Evolutionary conservation across 2,888 invertebrate genomes (phyloP).

Genomic region (Drosophila borealis): DNA sequence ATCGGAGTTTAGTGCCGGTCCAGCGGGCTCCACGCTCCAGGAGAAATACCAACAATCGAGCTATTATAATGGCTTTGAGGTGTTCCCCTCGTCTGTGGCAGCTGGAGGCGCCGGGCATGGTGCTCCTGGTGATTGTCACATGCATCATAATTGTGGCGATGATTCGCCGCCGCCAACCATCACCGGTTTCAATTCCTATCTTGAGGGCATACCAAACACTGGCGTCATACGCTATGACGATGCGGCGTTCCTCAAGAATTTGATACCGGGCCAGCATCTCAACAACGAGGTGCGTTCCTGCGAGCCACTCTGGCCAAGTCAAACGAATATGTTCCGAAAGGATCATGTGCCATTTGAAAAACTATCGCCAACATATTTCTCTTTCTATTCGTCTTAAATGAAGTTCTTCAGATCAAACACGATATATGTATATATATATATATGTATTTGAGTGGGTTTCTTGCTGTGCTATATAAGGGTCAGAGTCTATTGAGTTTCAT

Average conservation of each 20-base stretch:
- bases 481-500: not conserved
- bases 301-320: slow-evolving; percentile 2
- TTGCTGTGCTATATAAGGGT: not conserved
- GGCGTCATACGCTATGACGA: slow-evolving; percentile 84
- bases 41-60: slow-evolving; percentile 83
- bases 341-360: slow-evolving; percentile 6
- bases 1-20: slow-evolving; percentile 40
- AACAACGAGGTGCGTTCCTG: slow-evolving; percentile 83
- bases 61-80: slow-evolving; percentile 84
- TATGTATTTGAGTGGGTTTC: not conserved
- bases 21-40: slow-evolving; percentile 66
- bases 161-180: slow-evolving; percentile 84
- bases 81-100: slow-evolving; percentile 69
- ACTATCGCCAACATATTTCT: slow-evolving; percentile 9
- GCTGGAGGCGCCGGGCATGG: slow-evolving; percentile 36
- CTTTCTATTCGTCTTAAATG: slow-evolving; percentile 28
- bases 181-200: slow-evolving; percentile 83
- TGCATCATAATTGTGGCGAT: slow-evolving; percentile 84
- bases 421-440: not conserved
- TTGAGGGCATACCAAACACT: slow-evolving; percentile 84
- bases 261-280: slow-evolving; percentile 85
- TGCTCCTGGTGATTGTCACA: slow-evolving; percentile 75
- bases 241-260: slow-evolving; percentile 83
- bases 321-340: slow-evolving; percentile 19
- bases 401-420: slow-evolving; percentile 1